Evolutionary conservation across 1,140 invertebrate genomes (phyloP).

Genomic region (Trichomalopsis sarcophagae): DNA sequence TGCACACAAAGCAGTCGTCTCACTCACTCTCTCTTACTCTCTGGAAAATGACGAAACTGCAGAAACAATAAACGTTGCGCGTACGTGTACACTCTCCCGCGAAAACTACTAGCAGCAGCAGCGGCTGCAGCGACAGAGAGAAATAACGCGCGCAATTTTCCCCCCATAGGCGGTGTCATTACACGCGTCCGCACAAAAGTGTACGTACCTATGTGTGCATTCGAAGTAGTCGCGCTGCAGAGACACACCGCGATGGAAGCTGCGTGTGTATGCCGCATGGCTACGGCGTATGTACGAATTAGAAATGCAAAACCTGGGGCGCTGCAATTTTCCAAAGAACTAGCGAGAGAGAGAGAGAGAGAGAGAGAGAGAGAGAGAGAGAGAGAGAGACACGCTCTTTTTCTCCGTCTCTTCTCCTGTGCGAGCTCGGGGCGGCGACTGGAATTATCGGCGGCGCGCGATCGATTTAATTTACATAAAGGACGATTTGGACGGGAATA

Average conservation of each 20-base stretch:
- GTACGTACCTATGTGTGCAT: not conserved
- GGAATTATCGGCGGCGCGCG: constrained; percentile 8
- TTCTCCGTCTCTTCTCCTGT: constrained; percentile 4
- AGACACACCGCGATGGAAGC: constrained; percentile 24
- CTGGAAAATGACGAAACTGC: constrained; percentile 49
- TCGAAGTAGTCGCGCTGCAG: not conserved
- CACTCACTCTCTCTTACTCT: not conserved
- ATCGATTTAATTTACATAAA: constrained; percentile 55
- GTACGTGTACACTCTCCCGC: not conserved
- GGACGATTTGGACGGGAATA: constrained; percentile 45
- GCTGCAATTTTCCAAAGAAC: constrained; percentile 41
- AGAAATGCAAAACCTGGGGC: constrained; percentile 47
- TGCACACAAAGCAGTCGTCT: constrained; percentile 19
- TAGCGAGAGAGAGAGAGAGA: not conserved
- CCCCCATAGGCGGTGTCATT: constrained; percentile 41
- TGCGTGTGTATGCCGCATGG: too few relatives aligned
- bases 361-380: not conserved
- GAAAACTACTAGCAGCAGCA: constrained; percentile 24
- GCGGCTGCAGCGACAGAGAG: not conserved
- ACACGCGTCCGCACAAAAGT: constrained; percentile 2
- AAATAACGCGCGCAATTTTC: constrained; percentile 40
- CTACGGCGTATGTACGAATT: constrained; percentile 4
- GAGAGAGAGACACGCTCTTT: constrained; percentile 4
- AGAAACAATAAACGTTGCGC: constrained; percentile 42
- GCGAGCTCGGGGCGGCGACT: not conserved